A percentile compares a stretch with the other conserved stretches of the same genome.
Evolutionary conservation across 2,888 invertebrate species (phyloP).

Genomic region (Prionchulus punctatus): DNA sequence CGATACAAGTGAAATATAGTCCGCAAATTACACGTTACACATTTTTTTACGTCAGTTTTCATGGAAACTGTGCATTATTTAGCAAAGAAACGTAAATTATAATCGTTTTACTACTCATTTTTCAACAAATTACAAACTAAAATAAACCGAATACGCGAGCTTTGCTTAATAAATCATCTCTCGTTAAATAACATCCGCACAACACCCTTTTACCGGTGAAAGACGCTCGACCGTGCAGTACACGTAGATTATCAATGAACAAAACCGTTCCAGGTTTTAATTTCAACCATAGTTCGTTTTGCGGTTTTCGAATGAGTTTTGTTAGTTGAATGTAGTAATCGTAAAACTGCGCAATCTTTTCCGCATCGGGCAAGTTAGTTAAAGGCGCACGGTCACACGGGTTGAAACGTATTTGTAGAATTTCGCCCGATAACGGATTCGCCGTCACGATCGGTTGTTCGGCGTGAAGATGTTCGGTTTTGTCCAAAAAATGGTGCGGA

Average conservation of each 20-base stretch:
- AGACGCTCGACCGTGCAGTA: constrained; percentile 54
- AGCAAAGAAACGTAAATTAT: too few relatives aligned
- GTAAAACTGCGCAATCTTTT: constrained; percentile 47
- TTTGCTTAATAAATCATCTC: constrained; percentile 41
- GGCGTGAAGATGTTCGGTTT: constrained; percentile 42
- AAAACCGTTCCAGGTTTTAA: constrained; percentile 51
- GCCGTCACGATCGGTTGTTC: constrained; percentile 46
- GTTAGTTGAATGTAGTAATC: constrained; percentile 25
- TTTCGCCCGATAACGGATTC: constrained; percentile 39
- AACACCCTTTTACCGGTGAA: constrained; percentile 51
- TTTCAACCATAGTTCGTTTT: constrained; percentile 35
- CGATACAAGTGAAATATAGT: too few relatives aligned
- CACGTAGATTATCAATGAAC: constrained; percentile 60
- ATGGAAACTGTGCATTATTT: too few relatives aligned
- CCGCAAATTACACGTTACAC: too few relatives aligned
- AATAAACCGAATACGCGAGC: constrained; percentile 19
- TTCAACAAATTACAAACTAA: too few relatives aligned
- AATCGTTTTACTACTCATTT: too few relatives aligned
- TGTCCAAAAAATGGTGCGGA: constrained; percentile 50
- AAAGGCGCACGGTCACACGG: constrained; percentile 54
- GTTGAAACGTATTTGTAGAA: constrained; percentile 45
- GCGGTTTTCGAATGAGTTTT: constrained; percentile 16
- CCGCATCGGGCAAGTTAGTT: constrained; percentile 38
- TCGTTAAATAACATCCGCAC: constrained; percentile 54
- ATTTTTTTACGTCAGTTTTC: too few relatives aligned